A percentile compares a stretch with the other conserved stretches of the same genome.
phyloP scores from a whole-genome alignment of 2,888 invertebrate genomes.

The Leptinotarsa rubiginosa region DNA sequence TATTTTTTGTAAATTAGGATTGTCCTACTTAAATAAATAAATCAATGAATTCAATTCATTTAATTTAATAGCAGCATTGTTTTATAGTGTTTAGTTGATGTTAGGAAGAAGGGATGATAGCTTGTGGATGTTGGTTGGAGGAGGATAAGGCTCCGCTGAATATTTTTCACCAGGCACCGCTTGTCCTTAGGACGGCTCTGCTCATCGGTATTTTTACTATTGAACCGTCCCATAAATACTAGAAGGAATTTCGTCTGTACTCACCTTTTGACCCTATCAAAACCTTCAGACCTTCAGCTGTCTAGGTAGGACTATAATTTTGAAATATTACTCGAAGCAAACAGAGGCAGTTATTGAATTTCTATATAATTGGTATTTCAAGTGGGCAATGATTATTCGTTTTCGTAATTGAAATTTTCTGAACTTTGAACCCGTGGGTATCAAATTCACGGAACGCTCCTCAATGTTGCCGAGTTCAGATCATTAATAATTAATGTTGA shows the following conservation, averaged over 20 bases:
- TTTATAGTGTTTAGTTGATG: too few species aligned
- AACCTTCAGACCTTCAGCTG: background rate
- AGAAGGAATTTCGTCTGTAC: background rate
- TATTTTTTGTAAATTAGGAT: too few species aligned
- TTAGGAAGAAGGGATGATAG: too few species aligned
- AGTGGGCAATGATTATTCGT: background rate
- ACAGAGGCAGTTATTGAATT: conserved; percentile 2
- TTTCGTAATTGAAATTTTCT: background rate
- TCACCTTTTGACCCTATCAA: background rate
- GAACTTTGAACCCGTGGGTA: background rate
- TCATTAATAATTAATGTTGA: background rate
- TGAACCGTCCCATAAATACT: background rate
- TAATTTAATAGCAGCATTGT: too few species aligned
- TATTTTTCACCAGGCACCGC: too few species aligned
- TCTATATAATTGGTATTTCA: background rate
- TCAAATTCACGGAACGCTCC: background rate
- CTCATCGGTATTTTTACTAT: background rate
- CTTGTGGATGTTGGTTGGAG: too few species aligned
- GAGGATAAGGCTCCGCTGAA: too few species aligned
- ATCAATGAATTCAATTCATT: too few species aligned
- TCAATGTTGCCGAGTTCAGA: background rate
- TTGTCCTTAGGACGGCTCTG: too few species aligned
- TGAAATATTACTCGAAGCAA: background rate
- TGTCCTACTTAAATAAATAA: too few species aligned
- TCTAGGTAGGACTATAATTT: conserved; percentile 8